Evolutionary conservation across 2,888 invertebrate genomes (phyloP).

Genomic region (Capitulum mitella): DNA sequence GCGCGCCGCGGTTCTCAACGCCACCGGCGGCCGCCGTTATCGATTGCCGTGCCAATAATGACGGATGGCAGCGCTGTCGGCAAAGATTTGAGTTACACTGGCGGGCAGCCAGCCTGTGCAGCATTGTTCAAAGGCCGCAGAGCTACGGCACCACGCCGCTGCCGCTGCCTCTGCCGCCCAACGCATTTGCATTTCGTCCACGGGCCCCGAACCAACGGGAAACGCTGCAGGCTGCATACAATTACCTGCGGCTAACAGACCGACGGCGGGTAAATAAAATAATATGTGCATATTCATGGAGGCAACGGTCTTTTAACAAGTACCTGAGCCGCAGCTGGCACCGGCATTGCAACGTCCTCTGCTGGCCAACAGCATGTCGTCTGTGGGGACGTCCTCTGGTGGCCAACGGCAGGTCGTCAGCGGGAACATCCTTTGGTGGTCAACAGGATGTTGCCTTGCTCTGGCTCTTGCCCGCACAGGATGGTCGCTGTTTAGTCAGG

Average conservation of each 20-base stretch:
- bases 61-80: neutral
- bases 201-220: neutral
- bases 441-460: no score
- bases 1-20: neutral
- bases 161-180: neutral
- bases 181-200: neutral
- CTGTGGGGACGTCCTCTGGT: no score
- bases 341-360: no score
- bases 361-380: no score
- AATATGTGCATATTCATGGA: neutral
- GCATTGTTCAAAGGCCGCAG: neutral
- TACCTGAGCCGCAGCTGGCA: neutral
- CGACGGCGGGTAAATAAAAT: neutral
- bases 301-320: neutral
- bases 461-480: no score
- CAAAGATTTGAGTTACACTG: slow-evolving; percentile 11
- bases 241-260: neutral
- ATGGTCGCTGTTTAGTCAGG: no score
- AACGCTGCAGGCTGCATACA: neutral
- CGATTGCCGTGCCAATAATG: neutral
- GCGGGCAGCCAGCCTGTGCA: neutral
- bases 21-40: neutral
- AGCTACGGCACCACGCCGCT: neutral
- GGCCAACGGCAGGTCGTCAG: no score
- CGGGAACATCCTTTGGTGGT: no score